These are phyloP conservation scores for Venusia cambrica DNA, from an alignment of 2,888 invertebrate species.

Conservation along the genomic window DNA sequence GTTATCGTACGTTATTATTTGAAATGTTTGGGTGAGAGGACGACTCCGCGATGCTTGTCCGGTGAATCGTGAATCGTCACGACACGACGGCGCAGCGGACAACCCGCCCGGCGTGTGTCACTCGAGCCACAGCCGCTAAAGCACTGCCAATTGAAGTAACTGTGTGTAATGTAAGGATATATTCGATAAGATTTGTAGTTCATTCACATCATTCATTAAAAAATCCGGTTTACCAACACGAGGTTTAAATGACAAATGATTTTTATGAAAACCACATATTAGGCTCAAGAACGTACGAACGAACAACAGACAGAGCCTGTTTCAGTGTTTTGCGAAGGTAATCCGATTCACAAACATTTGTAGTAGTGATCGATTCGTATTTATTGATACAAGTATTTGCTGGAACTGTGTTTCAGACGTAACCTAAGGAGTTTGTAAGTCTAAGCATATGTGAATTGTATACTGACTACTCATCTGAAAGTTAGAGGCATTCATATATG, in stretches of 20 bases:
- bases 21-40: constrained; percentile 45
- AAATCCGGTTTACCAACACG: constrained; percentile 14
- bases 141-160: constrained; percentile 69
- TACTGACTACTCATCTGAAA: constrained; percentile 7
- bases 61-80: constrained; percentile 35
- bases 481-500: background rate
- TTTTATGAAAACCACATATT: constrained; percentile 19
- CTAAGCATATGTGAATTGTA: no score
- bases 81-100: no score
- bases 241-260: constrained; percentile 15
- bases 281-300: no score
- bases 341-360: constrained; percentile 11
- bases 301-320: constrained; percentile 50
- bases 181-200: constrained; percentile 36
- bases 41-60: constrained; percentile 32
- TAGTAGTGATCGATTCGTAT: constrained; percentile 10
- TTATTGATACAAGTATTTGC: constrained; percentile 13
- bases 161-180: constrained; percentile 48
- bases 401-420: constrained; percentile 15
- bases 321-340: constrained; percentile 55
- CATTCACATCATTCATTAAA: constrained; percentile 28
- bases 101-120: constrained; percentile 18
- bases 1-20: constrained; percentile 51
- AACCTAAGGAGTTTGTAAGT: constrained; percentile 9
- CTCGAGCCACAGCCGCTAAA: constrained; percentile 70